A percentile compares a stretch with the other conserved stretches of the same genome.
Evolutionary conservation across 1,140 invertebrate species (phyloP).

Genomic region (Hetaerina americana): DNA sequence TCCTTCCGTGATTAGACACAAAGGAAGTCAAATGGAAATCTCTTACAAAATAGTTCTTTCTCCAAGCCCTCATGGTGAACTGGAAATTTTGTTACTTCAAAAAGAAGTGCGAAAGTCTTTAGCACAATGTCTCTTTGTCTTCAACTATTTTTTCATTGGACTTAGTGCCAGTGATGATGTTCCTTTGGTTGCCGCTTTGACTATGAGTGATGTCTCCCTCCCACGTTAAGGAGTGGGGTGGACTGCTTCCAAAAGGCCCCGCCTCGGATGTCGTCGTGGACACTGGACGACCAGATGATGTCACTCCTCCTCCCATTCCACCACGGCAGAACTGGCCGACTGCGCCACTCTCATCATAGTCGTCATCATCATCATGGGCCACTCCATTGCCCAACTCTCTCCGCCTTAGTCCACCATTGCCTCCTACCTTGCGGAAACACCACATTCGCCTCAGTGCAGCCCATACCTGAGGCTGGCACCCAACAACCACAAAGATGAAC

Average conservation of each 20-base stretch:
- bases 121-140: neutral
- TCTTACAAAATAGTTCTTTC: no score
- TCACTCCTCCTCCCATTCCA: neutral
- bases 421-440: conserved; percentile 22
- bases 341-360: neutral
- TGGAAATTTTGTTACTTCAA: no score
- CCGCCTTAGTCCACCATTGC: neutral
- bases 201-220: neutral
- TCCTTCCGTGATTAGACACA: no score
- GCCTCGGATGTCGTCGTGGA: neutral
- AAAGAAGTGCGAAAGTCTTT: no score
- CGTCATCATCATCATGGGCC: neutral
- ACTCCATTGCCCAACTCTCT: neutral
- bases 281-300: neutral
- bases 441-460: conserved; percentile 50
- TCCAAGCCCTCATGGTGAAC: no score
- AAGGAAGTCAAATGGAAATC: no score
- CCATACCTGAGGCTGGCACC: conserved; percentile 70
- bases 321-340: neutral
- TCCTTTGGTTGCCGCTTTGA: neutral
- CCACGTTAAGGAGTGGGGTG: neutral
- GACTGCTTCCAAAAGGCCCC: neutral
- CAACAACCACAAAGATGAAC: conserved; percentile 79
- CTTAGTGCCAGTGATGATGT: neutral
- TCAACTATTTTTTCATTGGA: neutral